A percentile compares a stretch with the other conserved stretches of the same genome.
Evolutionary conservation across 2,888 invertebrate genomes (phyloP).

Genomic region (Melinaea marsaeus): DNA sequence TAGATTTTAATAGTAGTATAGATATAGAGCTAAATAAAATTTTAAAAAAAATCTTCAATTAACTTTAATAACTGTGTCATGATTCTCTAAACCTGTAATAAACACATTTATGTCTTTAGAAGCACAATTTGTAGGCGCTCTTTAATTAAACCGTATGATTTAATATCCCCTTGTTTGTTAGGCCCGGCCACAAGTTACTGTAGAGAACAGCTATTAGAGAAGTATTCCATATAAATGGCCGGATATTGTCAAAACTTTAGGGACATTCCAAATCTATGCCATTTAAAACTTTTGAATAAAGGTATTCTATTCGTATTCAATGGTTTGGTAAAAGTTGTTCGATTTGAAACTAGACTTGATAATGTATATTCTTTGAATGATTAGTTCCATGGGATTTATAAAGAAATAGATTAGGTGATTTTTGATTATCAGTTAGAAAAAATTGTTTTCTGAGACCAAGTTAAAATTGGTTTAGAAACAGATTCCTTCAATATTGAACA

Average conservation of each 20-base stretch:
- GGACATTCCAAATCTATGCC: slow-evolving; percentile 11
- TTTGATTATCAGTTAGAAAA: no score
- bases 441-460: no score
- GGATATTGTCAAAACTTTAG: slow-evolving; percentile 32
- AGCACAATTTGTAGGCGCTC: slow-evolving; percentile 2
- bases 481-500: no score
- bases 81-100: not conserved
- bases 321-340: slow-evolving; percentile 6
- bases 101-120: not conserved
- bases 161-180: slow-evolving; percentile 12
- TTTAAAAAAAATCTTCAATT: not conserved
- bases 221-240: slow-evolving; percentile 30
- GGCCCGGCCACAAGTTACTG: slow-evolving; percentile 11
- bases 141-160: slow-evolving; percentile 3
- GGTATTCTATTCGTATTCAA: slow-evolving; percentile 6
- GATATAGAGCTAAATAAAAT: not conserved
- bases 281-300: slow-evolving; percentile 6
- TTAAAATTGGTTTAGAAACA: no score
- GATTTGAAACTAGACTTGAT: not conserved
- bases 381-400: not conserved
- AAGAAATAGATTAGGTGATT: no score
- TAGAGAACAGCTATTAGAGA: slow-evolving; percentile 20
- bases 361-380: not conserved
- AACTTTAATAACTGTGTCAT: not conserved
- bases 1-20: no score